phyloP scores from a whole-genome alignment of 2,797 vertebrate genomes.

The Mus spretus region DNA sequence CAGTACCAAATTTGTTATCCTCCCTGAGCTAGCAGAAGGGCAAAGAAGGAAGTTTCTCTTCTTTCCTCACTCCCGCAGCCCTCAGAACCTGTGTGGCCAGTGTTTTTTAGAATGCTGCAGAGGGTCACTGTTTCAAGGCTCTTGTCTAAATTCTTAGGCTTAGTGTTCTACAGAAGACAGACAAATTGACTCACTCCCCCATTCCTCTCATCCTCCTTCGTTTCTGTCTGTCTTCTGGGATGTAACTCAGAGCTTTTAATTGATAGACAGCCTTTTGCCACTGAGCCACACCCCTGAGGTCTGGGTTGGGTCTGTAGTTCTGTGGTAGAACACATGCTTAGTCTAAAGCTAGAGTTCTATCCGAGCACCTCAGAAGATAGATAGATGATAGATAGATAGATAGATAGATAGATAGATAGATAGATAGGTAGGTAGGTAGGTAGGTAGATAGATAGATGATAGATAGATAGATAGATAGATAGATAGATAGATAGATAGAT shows the following conservation, averaged over 20 bases:
- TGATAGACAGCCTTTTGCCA: not conserved
- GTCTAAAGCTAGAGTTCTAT: not conserved
- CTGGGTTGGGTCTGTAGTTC: not conserved
- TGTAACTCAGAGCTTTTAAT: not conserved
- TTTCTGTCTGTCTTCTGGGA: not conserved
- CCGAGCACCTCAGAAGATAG: not conserved
- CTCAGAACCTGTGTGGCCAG: not conserved
- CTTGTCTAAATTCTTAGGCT: not conserved
- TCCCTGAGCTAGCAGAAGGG: not conserved
- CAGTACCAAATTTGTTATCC: not conserved
- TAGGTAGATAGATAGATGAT: not conserved
- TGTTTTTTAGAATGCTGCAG: not conserved
- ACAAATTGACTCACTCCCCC: not conserved
- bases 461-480: not conserved
- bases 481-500: not conserved
- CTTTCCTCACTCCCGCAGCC: not conserved
- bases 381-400: not conserved
- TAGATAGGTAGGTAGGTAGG: not conserved
- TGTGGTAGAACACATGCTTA: not conserved
- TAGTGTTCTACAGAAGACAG: not conserved
- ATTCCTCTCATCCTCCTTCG: not conserved
- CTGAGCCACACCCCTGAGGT: not conserved
- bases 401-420: not conserved
- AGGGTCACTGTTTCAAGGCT: not conserved
- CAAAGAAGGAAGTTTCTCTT: not conserved